Base-by-base conservation (phyloP, 1,140 invertebrate genomes). In the Panagrolaimus sp. region DNA sequence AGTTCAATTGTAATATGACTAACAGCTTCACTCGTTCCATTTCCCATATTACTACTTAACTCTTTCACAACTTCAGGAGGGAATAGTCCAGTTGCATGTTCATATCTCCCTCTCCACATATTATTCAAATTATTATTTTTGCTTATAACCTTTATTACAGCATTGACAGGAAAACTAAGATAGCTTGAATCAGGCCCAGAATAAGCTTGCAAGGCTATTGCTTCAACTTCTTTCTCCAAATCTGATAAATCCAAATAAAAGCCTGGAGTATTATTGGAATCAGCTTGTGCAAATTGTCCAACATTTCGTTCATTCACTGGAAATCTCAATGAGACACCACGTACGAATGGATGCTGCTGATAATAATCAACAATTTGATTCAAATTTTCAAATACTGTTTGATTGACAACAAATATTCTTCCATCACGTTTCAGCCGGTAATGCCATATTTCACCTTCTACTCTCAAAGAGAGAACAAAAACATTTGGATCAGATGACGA, bases 291-390 rank as follows among this genome's bases (percentile, higher is more conserved):
- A 53, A 74, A 78, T 20, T 72, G 46, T 14, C 76, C 74, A 23
- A 81, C 71, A 27, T 70, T 80, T 42, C 71, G 62, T 57, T 82
- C 80, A 51, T 81, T 82, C 20, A 80, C 66, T 42, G 81, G 75
- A 51, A 68, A 82, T 61, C 75, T 72, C 14, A 82, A 66, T 43
- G 57, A 76, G 45, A 83, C 72, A n/a, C 80, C 80, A 44, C 79
- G 62, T n/a, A 82, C 75, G 43, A 82, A 83, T 47, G 79, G 74
- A 66, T 67, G 66, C 5, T 42, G 72, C 20, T 53, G 45, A 61
- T 82, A 82, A 67, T 72, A 81, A 11, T 83, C 81, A 14, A 82
- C 81, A 62, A 82, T 72, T 61, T 83, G 75, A 66, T 82, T 82
- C 5, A 82, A 67, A 68, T 74, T 83, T 53, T 82, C 80, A 65